These are phyloP conservation scores for Gnatocerus cornutus DNA, from an alignment of 2,888 invertebrate genomes.

Conservation along the genomic window DNA sequence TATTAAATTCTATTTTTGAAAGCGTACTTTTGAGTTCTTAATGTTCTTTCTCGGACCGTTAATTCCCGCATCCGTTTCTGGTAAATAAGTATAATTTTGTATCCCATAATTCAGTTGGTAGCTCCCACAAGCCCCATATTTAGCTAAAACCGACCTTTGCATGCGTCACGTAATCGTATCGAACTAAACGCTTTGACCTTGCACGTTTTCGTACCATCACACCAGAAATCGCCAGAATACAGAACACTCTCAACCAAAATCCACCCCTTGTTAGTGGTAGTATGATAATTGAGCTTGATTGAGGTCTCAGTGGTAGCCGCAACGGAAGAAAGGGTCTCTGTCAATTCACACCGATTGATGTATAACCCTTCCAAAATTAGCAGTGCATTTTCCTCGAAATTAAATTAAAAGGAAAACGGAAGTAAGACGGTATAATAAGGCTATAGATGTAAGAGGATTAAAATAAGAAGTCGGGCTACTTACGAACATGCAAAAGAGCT, in stretches of 20 bases:
- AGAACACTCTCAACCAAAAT: conserved; percentile 19
- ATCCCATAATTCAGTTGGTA: conserved; percentile 16
- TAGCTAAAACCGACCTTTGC: conserved; percentile 26
- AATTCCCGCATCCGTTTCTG: not conserved
- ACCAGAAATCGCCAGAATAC: conserved; percentile 21
- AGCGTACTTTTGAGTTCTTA: no score
- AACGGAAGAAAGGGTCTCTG: conserved; percentile 58
- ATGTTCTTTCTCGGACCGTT: not conserved
- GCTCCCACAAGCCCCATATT: conserved; percentile 1
- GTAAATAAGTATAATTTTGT: not conserved
- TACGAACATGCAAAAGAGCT: conserved; percentile 29
- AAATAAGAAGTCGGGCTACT: conserved; percentile 55
- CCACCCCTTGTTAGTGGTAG: conserved; percentile 56
- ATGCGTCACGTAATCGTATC: conserved; percentile 15
- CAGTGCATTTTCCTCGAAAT: conserved; percentile 47
- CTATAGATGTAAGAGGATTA: conserved; percentile 62
- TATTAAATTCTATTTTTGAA: no score
- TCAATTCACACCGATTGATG: conserved; percentile 64
- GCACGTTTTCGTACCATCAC: conserved; percentile 3
- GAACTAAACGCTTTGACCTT: conserved; percentile 21
- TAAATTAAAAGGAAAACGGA: conserved; percentile 50
- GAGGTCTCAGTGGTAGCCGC: conserved; percentile 66
- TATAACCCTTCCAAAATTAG: conserved; percentile 33
- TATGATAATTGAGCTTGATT: conserved; percentile 70
- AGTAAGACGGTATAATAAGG: conserved; percentile 52